Conservation (phyloP, 2,888 invertebrate genomes). For the Miltochrista miniata region DNA sequence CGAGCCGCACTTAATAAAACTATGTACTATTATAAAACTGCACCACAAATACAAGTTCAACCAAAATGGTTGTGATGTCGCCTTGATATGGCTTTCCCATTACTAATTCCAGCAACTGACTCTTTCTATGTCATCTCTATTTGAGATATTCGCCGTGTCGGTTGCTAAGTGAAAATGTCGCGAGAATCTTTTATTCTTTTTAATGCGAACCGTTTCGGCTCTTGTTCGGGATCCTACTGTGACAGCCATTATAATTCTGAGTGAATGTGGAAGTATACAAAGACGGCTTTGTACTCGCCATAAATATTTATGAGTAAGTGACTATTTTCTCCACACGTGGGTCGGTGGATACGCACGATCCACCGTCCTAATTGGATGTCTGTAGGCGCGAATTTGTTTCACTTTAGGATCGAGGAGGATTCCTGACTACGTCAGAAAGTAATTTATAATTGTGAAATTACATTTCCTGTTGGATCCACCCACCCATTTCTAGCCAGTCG, state of each 20-base stretch:
- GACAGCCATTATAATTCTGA: slow-evolving; percentile 81
- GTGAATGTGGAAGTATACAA: slow-evolving; percentile 79
- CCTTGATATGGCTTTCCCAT: slow-evolving; percentile 45
- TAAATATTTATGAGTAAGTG: slow-evolving; percentile 82
- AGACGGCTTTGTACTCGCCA: slow-evolving; percentile 73
- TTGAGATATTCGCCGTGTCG: slow-evolving; percentile 66
- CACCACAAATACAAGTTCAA: slow-evolving; percentile 39
- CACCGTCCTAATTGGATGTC: slow-evolving; percentile 73
- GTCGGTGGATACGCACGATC: slow-evolving; percentile 78
- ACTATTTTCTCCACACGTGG: slow-evolving; percentile 78
- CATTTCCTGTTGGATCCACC: slow-evolving; percentile 30
- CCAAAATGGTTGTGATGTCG: slow-evolving; percentile 26
- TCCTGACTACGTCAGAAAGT: slow-evolving; percentile 49
- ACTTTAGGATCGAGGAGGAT: slow-evolving; percentile 49
- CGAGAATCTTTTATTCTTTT: slow-evolving; percentile 72
- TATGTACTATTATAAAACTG: slow-evolving; percentile 41
- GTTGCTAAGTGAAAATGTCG: slow-evolving; percentile 75
- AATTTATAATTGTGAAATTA: slow-evolving; percentile 47
- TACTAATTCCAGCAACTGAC: slow-evolving; percentile 55
- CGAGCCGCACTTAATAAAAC: slow-evolving; percentile 57
- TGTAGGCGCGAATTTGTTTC: slow-evolving; percentile 74
- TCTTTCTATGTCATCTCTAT: slow-evolving; percentile 69
- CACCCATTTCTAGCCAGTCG: slow-evolving; percentile 23
- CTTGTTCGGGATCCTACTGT: slow-evolving; percentile 78
- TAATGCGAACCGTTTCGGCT: slow-evolving; percentile 78